Evolutionary conservation across 2,113 vertebrate genomes (phyloP), one percentile per base, ranked within the genome.

Genomic region (Chaetodon trifascialis): DNA sequence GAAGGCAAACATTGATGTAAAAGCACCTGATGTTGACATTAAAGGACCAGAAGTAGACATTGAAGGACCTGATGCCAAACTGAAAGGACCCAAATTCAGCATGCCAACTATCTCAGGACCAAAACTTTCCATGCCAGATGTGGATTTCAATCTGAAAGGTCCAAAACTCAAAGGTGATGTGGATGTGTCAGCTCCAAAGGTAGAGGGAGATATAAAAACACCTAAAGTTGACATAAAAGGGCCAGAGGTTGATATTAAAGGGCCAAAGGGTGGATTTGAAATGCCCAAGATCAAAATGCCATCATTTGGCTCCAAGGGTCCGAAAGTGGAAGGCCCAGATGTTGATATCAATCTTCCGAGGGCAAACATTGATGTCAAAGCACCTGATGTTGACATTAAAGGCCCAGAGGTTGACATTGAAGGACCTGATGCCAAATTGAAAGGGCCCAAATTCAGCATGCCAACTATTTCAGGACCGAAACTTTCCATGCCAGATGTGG

Each of bases 61-160:
- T 25, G 52, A 59, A 12, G 9, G 40, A 0, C 38, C 73, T 23
- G 25, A 66, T 54, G 59, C 30, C 7, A 64, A 71, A 11, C 46
- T 79, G 2, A 93, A 93, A n/a, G 90, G 92, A 0, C 71, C 90
- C 7, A 89, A 93, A 6, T 79, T 94, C 11, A 85, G 87, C 30
- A 30, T 30, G 30, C 3, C 82, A 21, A 12, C 23, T 0, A 38
- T 82, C 6, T 51, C 65, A 34, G 75, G 66, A 0, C 77, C 77
- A 0, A 77, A 59, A 71, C 1, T 30, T 30, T 30, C 30, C 30
- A 30, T 30, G 30, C 30, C 30, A 30, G 30, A 30, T 30, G 30
- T 30, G 30, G 30, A 30, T 30, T 30, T 30, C 2, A 30, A 30
- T 30, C 30, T 30, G 3, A 30, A 30, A 30, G 30, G 30, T 30